phyloP scores from a whole-genome alignment of 2,113 vertebrate species.

The Galbula dea region DNA sequence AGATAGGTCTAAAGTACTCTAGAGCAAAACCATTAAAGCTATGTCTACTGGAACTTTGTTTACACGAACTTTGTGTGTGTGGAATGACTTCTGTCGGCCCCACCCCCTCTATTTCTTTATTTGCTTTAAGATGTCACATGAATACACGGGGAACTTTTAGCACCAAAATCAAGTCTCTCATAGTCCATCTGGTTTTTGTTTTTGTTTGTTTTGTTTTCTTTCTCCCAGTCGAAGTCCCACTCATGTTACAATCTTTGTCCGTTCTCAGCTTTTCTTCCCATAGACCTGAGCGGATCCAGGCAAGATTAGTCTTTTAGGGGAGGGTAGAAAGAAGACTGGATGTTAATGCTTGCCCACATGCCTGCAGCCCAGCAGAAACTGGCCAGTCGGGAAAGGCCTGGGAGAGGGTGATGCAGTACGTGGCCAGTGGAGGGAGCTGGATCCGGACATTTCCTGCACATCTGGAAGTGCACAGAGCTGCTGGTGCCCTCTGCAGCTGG shows the following conservation, averaged over 20 bases:
- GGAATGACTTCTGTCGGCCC: conserved; percentile 89
- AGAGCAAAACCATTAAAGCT: conserved; percentile 88
- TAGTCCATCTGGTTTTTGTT: conserved; percentile 70
- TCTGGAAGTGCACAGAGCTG: conserved; percentile 74
- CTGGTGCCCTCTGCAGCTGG: conserved; percentile 82
- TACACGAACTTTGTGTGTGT: conserved; percentile 79
- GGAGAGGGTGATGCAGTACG: conserved; percentile 59
- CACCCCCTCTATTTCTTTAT: conserved; percentile 69
- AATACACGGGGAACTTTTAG: conserved; percentile 83
- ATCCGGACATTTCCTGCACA: conserved; percentile 68
- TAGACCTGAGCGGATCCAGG: conserved; percentile 74
- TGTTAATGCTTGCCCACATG: conserved; percentile 81
- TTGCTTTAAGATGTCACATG: conserved; percentile 76
- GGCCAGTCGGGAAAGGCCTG: conserved; percentile 61
- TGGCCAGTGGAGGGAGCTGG: conserved; percentile 78
- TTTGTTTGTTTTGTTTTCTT: conserved; percentile 29
- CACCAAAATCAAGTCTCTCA: conserved; percentile 82
- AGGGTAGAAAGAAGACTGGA: conserved; percentile 24
- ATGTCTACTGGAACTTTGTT: conserved; percentile 86
- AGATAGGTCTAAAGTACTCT: conserved; percentile 83
- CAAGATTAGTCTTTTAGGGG: conserved; percentile 70
- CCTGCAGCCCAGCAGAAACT: conserved; percentile 73
- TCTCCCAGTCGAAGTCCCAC: conserved; percentile 74
- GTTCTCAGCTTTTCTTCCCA: conserved; percentile 73
- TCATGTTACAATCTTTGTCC: conserved; percentile 72